A percentile compares a stretch with the other conserved stretches of the same genome.
Conservation (phyloP, 2,888 invertebrate genomes). For the Theodoxus fluviatilis region DNA sequence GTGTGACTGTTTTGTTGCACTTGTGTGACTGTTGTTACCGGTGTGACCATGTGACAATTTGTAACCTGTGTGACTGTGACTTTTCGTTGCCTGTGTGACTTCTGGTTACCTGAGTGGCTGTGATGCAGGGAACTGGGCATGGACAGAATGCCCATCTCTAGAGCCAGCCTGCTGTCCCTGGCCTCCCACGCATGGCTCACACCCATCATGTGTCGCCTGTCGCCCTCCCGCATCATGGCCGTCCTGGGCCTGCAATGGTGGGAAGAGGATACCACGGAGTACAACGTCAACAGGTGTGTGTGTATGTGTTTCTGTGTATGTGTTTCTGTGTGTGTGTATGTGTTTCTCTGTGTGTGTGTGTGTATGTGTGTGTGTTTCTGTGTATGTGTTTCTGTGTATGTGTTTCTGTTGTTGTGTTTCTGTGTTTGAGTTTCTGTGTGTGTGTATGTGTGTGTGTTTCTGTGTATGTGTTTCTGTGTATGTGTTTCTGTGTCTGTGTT, state of each 20-base stretch:
- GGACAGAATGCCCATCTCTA: constrained; percentile 65
- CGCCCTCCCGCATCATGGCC: constrained; percentile 65
- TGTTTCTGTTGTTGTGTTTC: neutral
- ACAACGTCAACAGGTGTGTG: constrained; percentile 68
- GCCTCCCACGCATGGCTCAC: constrained; percentile 70
- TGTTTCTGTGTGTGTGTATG: neutral
- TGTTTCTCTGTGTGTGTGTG: neutral
- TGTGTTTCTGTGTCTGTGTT: neutral
- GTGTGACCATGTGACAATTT: no score
- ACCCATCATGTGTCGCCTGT: constrained; percentile 68
- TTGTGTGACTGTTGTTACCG: no score
- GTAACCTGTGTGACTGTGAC: no score
- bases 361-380: neutral
- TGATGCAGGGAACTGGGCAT: neutral
- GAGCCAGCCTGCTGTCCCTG: constrained; percentile 68
- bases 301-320: neutral
- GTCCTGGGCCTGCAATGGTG: constrained; percentile 67
- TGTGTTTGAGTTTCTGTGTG: neutral
- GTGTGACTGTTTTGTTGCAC: no score
- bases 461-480: neutral
- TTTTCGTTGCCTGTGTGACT: neutral
- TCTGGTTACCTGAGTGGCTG: neutral
- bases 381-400: constrained; percentile 18
- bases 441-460: constrained; percentile 49
- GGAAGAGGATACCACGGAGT: constrained; percentile 67